phyloP scores from a whole-genome alignment of 2,888 invertebrate genomes.

The Operophtera brumata region DNA sequence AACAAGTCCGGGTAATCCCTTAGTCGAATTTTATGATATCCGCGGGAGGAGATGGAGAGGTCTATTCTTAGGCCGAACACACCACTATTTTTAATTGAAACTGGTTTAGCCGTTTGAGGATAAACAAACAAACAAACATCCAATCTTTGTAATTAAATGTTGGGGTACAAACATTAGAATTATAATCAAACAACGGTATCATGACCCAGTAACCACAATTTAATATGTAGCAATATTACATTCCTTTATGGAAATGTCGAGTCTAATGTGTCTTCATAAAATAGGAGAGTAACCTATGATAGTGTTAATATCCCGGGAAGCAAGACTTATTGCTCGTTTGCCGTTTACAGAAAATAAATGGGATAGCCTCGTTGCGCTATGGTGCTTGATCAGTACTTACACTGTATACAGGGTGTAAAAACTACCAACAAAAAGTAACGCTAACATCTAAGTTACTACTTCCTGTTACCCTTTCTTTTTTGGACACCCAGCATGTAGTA shows the following conservation, averaged over 20 bases:
- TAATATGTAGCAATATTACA: constrained; percentile 40
- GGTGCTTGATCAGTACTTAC: constrained; percentile 34
- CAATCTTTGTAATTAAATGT: no score
- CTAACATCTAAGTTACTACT: no score
- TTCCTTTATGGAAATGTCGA: constrained; percentile 66
- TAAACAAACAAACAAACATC: no score
- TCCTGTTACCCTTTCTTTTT: no score
- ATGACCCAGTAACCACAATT: constrained; percentile 22
- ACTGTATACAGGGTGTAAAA: constrained; percentile 27
- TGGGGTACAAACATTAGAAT: no score
- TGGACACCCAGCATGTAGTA: no score
- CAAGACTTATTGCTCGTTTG: constrained; percentile 79
- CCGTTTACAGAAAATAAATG: constrained; percentile 73
- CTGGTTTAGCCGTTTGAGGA: no score
- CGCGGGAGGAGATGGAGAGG: no score
- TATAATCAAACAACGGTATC: neutral
- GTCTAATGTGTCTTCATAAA: constrained; percentile 78
- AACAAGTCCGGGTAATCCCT: no score
- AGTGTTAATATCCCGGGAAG: constrained; percentile 79
- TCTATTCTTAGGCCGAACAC: no score
- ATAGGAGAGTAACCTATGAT: constrained; percentile 77
- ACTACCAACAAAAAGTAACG: neutral
- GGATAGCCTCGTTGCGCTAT: constrained; percentile 52
- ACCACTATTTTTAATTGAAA: no score
- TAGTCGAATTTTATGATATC: no score